Evolutionary conservation across 2,888 invertebrate species (phyloP), one percentile per base, ranked within the genome.

Genomic region (Cephus pulcher): DNA sequence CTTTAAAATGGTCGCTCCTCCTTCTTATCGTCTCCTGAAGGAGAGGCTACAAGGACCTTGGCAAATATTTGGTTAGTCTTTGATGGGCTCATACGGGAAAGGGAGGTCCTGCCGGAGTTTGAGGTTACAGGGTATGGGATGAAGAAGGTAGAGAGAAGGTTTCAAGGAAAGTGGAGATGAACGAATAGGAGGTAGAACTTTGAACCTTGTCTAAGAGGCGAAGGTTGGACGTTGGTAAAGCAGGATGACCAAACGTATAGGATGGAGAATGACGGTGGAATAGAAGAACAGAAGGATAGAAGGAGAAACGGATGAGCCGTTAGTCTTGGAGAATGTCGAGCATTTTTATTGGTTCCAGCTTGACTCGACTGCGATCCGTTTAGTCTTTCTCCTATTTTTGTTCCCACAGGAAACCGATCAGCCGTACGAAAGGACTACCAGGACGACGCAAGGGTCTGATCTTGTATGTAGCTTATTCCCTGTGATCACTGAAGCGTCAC

Each of bases 341-440:
- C 89, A 91, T 91, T 91, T 91, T 89, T 89, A 89, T 89, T 89
- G 87, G 88, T 87, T 88, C 85, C 81, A 82, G 82, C 80, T 74
- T 80, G 75, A 76, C 78, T 81, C 82, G 82, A 82, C 70, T 30
- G 70, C 70, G 6, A 70, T 70, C 70, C 70, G 70, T 70, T 70
- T 70, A 30, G 30, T 79, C 77, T 77, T 79, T 75, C 75, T 77
- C 80, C 75, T 70, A 76, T 69, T 78, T 69, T 73, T 78, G 75
- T 78, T 76, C 73, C 76, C 79, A 75, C 73, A 79, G 77, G 80
- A 82, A 82, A 79, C 79, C 81, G 83, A 85, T 84, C 82, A 83
- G 80, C 82, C 82, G 80, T 76, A 83, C 81, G 80, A 78, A 80
- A 83, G 80, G 83, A 80, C 80, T 30, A 70, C 70, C 70, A 33